Percentiles rank a stretch among this genome's conserved stretches.
Evolutionary conservation across 2,888 invertebrate genomes (phyloP).

Genomic region (Clusia tigrina): DNA sequence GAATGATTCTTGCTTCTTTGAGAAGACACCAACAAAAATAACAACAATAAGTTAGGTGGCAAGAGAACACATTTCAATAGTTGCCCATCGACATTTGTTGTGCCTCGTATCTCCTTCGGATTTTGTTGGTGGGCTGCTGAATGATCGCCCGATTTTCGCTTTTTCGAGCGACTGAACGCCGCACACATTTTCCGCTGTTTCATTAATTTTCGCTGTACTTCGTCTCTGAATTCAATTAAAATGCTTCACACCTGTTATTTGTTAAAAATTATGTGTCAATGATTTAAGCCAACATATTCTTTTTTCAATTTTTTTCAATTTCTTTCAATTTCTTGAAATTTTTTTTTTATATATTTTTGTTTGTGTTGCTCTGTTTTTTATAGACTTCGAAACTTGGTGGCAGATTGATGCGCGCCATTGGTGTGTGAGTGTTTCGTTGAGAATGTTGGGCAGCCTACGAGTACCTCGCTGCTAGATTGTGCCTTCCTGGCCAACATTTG

Average conservation of each 20-base stretch:
- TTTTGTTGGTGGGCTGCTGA: background rate
- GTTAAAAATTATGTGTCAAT: constrained; percentile 39
- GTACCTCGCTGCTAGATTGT: too few relatives aligned
- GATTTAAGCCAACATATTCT: constrained; percentile 39
- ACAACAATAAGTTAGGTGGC: background rate
- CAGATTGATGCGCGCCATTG: constrained; percentile 9
- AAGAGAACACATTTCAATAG: constrained; percentile 5
- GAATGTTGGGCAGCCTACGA: constrained; percentile 26
- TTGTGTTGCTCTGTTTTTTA: too few relatives aligned
- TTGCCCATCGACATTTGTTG: background rate
- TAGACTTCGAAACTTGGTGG: too few relatives aligned
- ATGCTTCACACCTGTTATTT: constrained; percentile 16
- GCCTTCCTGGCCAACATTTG: constrained; percentile 22
- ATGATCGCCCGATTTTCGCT: background rate
- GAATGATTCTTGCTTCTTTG: too few relatives aligned
- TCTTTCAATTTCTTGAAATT: background rate
- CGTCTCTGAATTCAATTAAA: background rate
- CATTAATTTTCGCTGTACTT: background rate
- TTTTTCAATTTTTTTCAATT: constrained; percentile 28
- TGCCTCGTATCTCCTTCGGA: background rate
- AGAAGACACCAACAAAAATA: constrained; percentile 21
- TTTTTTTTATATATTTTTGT: background rate
- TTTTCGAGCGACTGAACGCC: background rate
- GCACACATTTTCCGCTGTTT: background rate
- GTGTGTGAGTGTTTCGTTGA: constrained; percentile 3